phyloP scores from a whole-genome alignment of 2,797 vertebrate species.

The Odontamblyopus rebecca region DNA sequence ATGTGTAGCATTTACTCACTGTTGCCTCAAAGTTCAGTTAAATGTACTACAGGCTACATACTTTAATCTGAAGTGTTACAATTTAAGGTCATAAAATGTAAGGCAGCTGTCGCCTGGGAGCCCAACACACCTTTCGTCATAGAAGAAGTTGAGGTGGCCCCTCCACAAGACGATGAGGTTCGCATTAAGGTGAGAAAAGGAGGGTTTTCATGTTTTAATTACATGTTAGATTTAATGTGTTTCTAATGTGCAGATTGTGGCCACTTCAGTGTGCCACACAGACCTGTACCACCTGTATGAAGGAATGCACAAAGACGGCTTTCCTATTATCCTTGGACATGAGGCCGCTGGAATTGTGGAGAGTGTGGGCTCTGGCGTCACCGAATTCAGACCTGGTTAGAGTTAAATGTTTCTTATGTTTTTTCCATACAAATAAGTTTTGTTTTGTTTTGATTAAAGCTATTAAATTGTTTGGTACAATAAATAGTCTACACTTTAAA shows the following conservation, averaged over 20 bases:
- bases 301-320: conserved; percentile 42
- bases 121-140: conserved; percentile 8
- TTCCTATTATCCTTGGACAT: conserved; percentile 76
- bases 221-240: neutral
- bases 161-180: conserved; percentile 85
- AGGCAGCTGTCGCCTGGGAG: conserved; percentile 10
- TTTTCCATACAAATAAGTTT: neutral
- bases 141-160: conserved; percentile 52
- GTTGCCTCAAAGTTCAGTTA: no score
- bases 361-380: conserved; percentile 47
- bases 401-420: neutral
- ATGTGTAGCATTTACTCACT: no score
- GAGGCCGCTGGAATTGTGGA: conserved; percentile 78
- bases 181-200: conserved; percentile 84
- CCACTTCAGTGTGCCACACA: conserved; percentile 72
- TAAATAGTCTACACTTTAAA: no score
- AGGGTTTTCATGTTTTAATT: neutral
- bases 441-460: no score
- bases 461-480: no score
- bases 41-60: no score
- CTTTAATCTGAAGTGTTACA: neutral
- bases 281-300: conserved; percentile 75
- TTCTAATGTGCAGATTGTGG: conserved; percentile 64
- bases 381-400: conserved; percentile 71
- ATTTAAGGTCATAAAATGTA: conserved; percentile 9